Base-by-base conservation (phyloP, 30 jellyfish, hydroid and myxozoan genomes). In the Mastigias papua region DNA sequence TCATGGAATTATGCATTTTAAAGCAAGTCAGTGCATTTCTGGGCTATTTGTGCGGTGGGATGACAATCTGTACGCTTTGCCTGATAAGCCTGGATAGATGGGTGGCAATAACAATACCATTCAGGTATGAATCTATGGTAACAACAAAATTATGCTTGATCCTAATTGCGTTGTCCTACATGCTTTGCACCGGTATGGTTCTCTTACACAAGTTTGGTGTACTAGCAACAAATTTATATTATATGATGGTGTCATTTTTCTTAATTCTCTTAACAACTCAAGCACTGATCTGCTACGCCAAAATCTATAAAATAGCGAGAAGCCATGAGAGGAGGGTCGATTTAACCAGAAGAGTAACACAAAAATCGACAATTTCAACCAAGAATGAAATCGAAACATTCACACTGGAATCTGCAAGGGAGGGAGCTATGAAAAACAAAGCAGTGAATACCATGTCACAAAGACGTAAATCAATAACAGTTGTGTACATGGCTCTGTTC, bases 11-110 rank as follows among this genome's bases (percentile, higher is more conserved):
- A 11, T 77, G 88, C 68, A 22, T 58, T 13, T 37, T 77, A 6
- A 77, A 21, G 19, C 78, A 77, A 31, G 46, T 34, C n/a, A 34
- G 68, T 9, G 33, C 63, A 8, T 77, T 77, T n/a, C 9, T 33
- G 48, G 77, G 77, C 42, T 77, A 51, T 28, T 35, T 57, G 27
- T 77, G 60, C 23, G 67, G 88, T 57, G 88, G 77, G 21, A 48
- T 63, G 8, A 35, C 88, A 19, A 22, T 60, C 17, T 50, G 66
- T 35, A 51, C 37, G n/a, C 62, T 51, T 21, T 30, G 88, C 33
- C 28, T 75, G 23, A 75, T 75, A 29, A 75, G 86, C 64, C 4
- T 75, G 51, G 86, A 75, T 27, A 51, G 86, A 34, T 75, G 73
- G 86, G 31, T 27, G 0, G 86, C 86, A 29, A 33, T 75, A 48